Base-by-base conservation (phyloP, 2,888 invertebrate genomes). In the Charanyca ferruginea region DNA sequence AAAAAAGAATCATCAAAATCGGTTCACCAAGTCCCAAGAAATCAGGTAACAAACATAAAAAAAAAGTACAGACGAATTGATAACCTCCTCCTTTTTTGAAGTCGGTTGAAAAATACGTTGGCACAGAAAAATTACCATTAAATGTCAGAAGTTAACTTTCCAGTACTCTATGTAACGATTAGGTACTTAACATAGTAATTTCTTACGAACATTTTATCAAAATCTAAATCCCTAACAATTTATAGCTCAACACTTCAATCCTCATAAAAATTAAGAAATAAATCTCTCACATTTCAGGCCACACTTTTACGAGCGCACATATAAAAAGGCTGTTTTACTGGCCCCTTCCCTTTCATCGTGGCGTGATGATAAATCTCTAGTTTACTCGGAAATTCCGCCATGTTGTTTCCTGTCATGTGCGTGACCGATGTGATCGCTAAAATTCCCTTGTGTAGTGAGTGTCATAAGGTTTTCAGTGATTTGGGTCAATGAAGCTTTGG, bases 281-380 rank as follows among this genome's bases (percentile, higher is more conserved):
- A 45, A 45, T 35, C 52, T n/a, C 3, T n/a, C 9, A 41, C 16
- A 13, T 22, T 61, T 53, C 64, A 18, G 44, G 13, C 45, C 58
- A 63, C 57, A 63, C 9, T 66, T 79, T 79, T 73, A 79, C 47
- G 66, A 73, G 49, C 22, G 32, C 48, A 35, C 59, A 51, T 38
- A 79, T 80, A 76, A 58, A 79, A 74, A 51, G 48, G 20, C 53
- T 32, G 41, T 54, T 80, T 73, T 70, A 67, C 59, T 49, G 53
- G 38, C 23, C 13, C 57, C 55, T 78, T 79, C 69, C 47, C 8
- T 58, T 74, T 73, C 28, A 48, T 44, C 44, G 62, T 68, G 41
- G 67, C 66, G 68, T 75, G 71, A 77, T 80, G 80, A 77, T 78
- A 79, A 80, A 79, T 78, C 68, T 68, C 41, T 66, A 72, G 65